These are phyloP conservation scores for Crossaster papposus DNA, from an alignment of 53 echinoderm and acorn worm species.

Conservation along the genomic window DNA sequence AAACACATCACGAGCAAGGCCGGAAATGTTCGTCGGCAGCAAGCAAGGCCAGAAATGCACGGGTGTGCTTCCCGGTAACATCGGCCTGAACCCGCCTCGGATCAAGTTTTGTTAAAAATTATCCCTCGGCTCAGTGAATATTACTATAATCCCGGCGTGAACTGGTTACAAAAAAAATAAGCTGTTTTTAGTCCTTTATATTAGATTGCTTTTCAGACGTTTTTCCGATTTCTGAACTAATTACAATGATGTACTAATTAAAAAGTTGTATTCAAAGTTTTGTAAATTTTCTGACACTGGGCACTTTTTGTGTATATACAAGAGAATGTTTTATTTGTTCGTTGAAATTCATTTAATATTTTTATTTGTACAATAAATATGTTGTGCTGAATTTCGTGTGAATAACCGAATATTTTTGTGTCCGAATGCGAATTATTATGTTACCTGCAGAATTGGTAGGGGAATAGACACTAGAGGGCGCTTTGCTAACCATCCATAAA, in stretches of 20 bases:
- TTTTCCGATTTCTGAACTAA: neutral
- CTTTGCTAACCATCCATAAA: neutral
- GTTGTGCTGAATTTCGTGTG: neutral
- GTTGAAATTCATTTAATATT: neutral
- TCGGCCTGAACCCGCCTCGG: too few species aligned
- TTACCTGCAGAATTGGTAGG: too few species aligned
- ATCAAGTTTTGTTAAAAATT: too few species aligned
- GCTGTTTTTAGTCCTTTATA: too few species aligned
- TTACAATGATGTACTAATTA: too few species aligned
- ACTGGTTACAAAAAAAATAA: too few species aligned
- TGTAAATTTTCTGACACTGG: neutral
- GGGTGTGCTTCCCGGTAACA: too few species aligned
- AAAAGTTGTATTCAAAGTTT: neutral
- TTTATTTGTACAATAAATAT: neutral
- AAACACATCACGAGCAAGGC: too few species aligned
- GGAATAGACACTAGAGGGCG: slow-evolving; percentile 13
- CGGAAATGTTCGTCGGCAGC: too few species aligned
- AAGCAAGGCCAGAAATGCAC: too few species aligned
- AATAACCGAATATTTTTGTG: neutral
- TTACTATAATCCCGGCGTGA: too few species aligned
- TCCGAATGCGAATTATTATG: neutral
- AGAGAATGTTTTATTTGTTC: neutral
- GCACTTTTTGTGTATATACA: neutral
- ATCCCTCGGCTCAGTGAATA: too few species aligned
- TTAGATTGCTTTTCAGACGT: neutral